Percentiles rank a stretch among this genome's conserved stretches.
These are phyloP conservation scores for Arothron firmamentum DNA, from an alignment of 2,113 vertebrate species.

Conservation along the genomic window DNA sequence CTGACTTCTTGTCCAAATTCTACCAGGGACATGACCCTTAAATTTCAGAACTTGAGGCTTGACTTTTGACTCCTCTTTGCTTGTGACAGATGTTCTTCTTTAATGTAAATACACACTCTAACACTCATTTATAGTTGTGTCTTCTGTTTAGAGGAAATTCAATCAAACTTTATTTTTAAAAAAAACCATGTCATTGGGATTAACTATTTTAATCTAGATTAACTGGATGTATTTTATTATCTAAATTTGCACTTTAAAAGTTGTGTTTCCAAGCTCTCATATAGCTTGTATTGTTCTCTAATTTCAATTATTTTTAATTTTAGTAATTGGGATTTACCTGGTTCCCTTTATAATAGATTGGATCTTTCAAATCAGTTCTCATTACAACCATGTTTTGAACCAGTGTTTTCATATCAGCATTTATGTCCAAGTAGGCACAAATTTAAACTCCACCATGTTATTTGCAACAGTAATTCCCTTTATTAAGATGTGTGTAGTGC, in stretches of 20 bases:
- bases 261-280: too few relatives aligned
- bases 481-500: slow-evolving; percentile 28
- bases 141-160: slow-evolving; percentile 3
- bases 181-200: too few relatives aligned
- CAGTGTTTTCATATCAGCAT: too few relatives aligned
- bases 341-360: slow-evolving; percentile 10
- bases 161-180: background rate
- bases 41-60: slow-evolving; percentile 49
- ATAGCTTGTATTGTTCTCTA: too few relatives aligned
- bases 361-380: too few relatives aligned
- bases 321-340: background rate
- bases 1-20: slow-evolving; percentile 93
- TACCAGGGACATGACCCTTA: slow-evolving; percentile 85
- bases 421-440: too few relatives aligned
- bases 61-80: slow-evolving; percentile 27
- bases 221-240: too few relatives aligned
- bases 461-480: slow-evolving; percentile 12
- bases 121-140: slow-evolving; percentile 13
- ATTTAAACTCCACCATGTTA: background rate
- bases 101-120: slow-evolving; percentile 74
- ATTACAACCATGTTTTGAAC: too few relatives aligned
- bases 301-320: too few relatives aligned
- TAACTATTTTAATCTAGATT: too few relatives aligned
- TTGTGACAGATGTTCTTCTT: slow-evolving; percentile 48
- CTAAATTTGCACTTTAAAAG: too few relatives aligned